Base-by-base conservation (phyloP, 2,888 invertebrate species). In the Tridacna crocea region DNA sequence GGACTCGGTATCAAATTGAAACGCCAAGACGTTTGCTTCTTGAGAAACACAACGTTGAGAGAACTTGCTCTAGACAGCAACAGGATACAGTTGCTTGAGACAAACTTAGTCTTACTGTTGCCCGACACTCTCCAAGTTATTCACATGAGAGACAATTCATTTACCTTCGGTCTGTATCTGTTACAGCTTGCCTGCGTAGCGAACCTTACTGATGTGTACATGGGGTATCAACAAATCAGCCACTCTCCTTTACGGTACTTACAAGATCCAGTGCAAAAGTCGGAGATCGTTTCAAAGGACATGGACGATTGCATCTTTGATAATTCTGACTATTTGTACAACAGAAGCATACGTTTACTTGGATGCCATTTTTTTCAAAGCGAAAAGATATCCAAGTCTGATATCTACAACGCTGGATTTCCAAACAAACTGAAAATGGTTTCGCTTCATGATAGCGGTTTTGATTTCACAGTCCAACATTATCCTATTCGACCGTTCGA, bases 21-120 rank as follows among this genome's bases (percentile, higher is more conserved):
- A 17, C 36, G 55, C 13, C 15, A 46, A 11, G 79, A 79, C 61
- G 0, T 80, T 0, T 81, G 79, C 22, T 81, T 55, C 58, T 26
- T 84, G 3, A 13, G 74, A 19, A 84, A 80, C 63, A 81, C 79
- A 26, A 60, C 66, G 0, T n/a, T 84, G 15, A 47, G 66, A 51
- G 80, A 79, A 68, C 12, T 84, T 10, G 63, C 58, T 24, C 4
- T 81, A 1, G 65, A 75, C 48, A 61, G 73, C 19, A 84, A 84
- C 60, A 48, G 80, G 51, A 65, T 84, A 17, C 26, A 75, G 19
- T 10, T 66, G 0, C 6, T 80, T 48, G 83, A 84, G 65, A 72
- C 36, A 6, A 73, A 81, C 51, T 27, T 73, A 11, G 10, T 78
- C 3, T 4, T 27, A 10, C 36, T 78, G 2, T 4, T 72, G 17